Evolutionary conservation across 2,888 invertebrate species (phyloP), one percentile per base, ranked within the genome.

Genomic region (Sphecodes monilicornis): DNA sequence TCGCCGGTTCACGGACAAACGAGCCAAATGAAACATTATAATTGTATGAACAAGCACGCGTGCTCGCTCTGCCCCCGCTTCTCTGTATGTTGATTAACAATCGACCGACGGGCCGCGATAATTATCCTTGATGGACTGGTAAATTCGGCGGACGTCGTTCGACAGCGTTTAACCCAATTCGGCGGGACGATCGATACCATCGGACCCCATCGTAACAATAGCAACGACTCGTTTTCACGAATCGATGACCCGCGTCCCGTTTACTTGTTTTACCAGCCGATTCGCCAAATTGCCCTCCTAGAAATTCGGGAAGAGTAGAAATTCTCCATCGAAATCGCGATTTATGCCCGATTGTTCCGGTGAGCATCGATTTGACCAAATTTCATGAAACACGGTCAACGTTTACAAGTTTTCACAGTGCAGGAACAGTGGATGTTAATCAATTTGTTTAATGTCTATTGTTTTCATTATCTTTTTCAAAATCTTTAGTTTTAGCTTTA

Each of bases 161-260:
- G 29, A 54, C 11, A 16, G 29, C 46, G 70, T 75, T 77, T 75
- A 66, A 80, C 73, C 74, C 26, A 75, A 71, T 80, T 85, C 39
- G n/a, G 2, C 0, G 26, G 18, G n/a, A n/a, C 70, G 74, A 86
- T 86, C 76, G 78, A 76, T 74, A 74, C 70, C 26, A 13, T 36
- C 46, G 10, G 18, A 50, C 50, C 50, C 26, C 64, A 60, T 60
- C 16, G 75, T 74, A 86, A 79, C 82, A 85, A 82, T 75, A 76
- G 78, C 86, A 82, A 80, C 70, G 73, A 39, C 70, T 69, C 60
- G 22, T 66, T 66, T 66, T 66, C 66, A 32, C 36, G 66, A 66
- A 66, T 36, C 66, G 22, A 57, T 29, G 57, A 26, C 26, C 26
- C 57, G 13, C 13, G 26, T n/a, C 57, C 13, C 5, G 57, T 57